Base-by-base conservation (phyloP, 2,888 invertebrate species). In the Lymantria dispar region DNA sequence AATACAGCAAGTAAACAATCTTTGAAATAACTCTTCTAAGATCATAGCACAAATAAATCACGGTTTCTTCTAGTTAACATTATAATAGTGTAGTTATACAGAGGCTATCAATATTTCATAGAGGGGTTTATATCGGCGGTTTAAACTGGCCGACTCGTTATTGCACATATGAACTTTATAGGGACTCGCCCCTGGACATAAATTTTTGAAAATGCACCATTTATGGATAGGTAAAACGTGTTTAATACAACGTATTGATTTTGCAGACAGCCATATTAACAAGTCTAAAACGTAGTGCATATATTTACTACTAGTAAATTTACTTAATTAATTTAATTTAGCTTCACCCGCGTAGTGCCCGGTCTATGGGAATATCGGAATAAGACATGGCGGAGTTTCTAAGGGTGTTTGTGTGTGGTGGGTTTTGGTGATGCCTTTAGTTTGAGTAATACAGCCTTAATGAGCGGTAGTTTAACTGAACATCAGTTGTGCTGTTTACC, bases 81-180 rank as follows among this genome's bases (percentile, higher is more conserved):
- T 64, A 71, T 71, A 69, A 72, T 73, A 69, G 65, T 72, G 68
- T 70, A 58, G 66, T 68, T 65, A 66, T 76, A 74, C 70, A 69
- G 59, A 63, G 70, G 59, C 68, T 80, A 85, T 87, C 84, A 84
- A 88, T 88, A 88, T 88, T 87, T 87, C 88, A 89, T 85, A 77
- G 68, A 64, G 70, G 71, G 74, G 73, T 76, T n/a, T 79, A 87
- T 86, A 85, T 85, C 70, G 73, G 76, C 65, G 83, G 84, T 84
- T 87, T 83, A 86, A 87, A 87, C 85, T 74, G 83, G 80, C 78
- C 84, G 76, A 80, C 71, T 81, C 83, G 83, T 80, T 84, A 81
- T 81, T 83, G 87, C 87, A 80, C 85, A 85, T 87, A 82, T 83
- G 84, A 85, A 83, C 80, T 86, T 86, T 85, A 86, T 87, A 78